phyloP scores from a whole-genome alignment of 1,140 invertebrate species.

The Babylonia areolata region DNA sequence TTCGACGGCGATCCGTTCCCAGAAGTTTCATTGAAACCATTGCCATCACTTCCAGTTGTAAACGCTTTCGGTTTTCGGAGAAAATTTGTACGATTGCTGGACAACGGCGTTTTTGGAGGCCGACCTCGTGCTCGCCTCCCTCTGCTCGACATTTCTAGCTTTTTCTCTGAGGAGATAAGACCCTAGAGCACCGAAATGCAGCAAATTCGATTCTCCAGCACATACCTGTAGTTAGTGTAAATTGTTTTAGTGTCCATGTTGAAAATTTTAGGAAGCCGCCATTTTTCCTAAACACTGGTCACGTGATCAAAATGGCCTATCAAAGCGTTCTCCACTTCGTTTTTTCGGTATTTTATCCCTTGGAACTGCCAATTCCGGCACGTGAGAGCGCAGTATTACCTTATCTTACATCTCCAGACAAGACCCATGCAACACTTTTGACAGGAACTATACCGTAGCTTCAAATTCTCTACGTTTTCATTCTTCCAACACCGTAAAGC shows the following conservation, averaged over 20 bases:
- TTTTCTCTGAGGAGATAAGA: slow-evolving; percentile 75
- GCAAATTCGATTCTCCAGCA: background rate
- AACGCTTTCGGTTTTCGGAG: slow-evolving; percentile 95
- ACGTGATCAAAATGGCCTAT: slow-evolving; percentile 71
- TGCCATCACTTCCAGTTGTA: slow-evolving; percentile 79
- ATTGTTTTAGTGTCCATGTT: slow-evolving; percentile 72
- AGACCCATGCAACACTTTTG: slow-evolving; percentile 31
- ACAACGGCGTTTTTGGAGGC: slow-evolving; percentile 90
- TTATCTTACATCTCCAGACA: slow-evolving; percentile 24
- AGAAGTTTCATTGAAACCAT: slow-evolving; percentile 83
- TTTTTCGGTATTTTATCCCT: slow-evolving; percentile 33
- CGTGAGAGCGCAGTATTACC: slow-evolving; percentile 23
- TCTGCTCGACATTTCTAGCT: slow-evolving; percentile 85
- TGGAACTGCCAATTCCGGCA: slow-evolving; percentile 20
- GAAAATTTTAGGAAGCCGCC: slow-evolving; percentile 76
- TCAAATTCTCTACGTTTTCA: slow-evolving; percentile 37
- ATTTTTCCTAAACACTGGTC: slow-evolving; percentile 73
- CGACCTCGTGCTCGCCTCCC: slow-evolving; percentile 90
- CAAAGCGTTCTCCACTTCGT: slow-evolving; percentile 42
- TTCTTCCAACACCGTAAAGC: slow-evolving; percentile 9
- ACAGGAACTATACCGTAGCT: slow-evolving; percentile 23
- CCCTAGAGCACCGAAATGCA: slow-evolving; percentile 63
- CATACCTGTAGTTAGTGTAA: slow-evolving; percentile 38
- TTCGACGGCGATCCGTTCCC: slow-evolving; percentile 68
- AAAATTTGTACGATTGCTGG: slow-evolving; percentile 88